Evolutionary conservation across 2,888 invertebrate genomes (phyloP).

Genomic region (Aleiodes testaceus): DNA sequence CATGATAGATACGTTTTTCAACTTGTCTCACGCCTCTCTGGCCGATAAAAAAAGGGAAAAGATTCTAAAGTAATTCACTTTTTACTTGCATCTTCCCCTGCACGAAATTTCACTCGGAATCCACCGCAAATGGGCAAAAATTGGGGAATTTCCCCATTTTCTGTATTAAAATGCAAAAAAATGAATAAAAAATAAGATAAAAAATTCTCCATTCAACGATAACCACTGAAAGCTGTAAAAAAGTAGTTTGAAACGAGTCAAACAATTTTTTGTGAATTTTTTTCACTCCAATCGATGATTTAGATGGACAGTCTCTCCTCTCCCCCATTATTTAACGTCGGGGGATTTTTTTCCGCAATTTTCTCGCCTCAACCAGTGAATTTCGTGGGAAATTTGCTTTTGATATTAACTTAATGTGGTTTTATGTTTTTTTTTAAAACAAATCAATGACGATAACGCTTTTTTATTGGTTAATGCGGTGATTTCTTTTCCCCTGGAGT

Average conservation of each 20-base stretch:
- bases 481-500: neutral
- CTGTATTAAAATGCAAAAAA: no score
- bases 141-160: no score
- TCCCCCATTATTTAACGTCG: neutral
- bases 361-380: slow-evolving; percentile 14
- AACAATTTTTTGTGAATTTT: no score
- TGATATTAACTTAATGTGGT: slow-evolving; percentile 45
- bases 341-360: neutral
- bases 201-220: no score
- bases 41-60: neutral
- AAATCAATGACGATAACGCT: neutral
- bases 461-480: no score
- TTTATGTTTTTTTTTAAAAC: slow-evolving; percentile 13
- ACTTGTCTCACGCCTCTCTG: neutral
- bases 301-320: neutral
- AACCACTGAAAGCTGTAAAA: no score
- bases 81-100: neutral
- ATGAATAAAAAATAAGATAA: no score
- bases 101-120: neutral
- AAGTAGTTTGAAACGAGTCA: no score
- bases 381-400: slow-evolving; percentile 50
- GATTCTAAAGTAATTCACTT: neutral
- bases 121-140: no score
- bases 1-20: slow-evolving; percentile 4
- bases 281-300: neutral